Evolutionary conservation across 2,888 invertebrate species (phyloP).

Genomic region (Rhingia rostrata): DNA sequence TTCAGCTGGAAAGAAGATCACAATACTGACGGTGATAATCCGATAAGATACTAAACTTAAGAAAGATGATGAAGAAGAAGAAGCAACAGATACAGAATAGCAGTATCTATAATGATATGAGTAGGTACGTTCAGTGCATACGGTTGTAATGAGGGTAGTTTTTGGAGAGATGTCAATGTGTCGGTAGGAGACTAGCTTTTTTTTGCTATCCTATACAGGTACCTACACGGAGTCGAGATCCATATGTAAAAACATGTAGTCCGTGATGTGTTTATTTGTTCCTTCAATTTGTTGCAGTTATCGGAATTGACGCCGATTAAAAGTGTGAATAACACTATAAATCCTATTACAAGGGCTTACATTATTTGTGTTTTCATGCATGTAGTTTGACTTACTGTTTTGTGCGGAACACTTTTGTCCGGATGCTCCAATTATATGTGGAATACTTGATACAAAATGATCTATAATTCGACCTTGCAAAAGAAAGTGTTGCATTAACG

Average conservation of each 20-base stretch:
- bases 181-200: conserved; percentile 20
- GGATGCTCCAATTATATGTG: conserved; percentile 18
- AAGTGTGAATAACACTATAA: conserved; percentile 9
- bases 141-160: conserved; percentile 46
- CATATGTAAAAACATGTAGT: neutral
- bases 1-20: conserved; percentile 67
- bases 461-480: neutral
- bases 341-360: conserved; percentile 15
- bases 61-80: conserved; percentile 37
- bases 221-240: neutral
- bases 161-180: conserved; percentile 52
- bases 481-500: conserved; percentile 12
- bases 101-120: conserved; percentile 14
- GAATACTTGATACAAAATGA: neutral
- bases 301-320: conserved; percentile 30
- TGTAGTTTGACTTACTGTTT: neutral
- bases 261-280: neutral
- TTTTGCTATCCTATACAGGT: neutral
- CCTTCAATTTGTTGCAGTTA: conserved; percentile 7
- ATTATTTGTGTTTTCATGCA: neutral
- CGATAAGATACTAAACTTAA: conserved; percentile 71
- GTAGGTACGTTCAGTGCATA: conserved; percentile 11
- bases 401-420: conserved; percentile 18
- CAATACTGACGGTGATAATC: conserved; percentile 74
- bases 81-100: conserved; percentile 25